These are phyloP conservation scores for Ceratina japonica DNA, from an alignment of 1,140 invertebrate genomes.

Conservation along the genomic window DNA sequence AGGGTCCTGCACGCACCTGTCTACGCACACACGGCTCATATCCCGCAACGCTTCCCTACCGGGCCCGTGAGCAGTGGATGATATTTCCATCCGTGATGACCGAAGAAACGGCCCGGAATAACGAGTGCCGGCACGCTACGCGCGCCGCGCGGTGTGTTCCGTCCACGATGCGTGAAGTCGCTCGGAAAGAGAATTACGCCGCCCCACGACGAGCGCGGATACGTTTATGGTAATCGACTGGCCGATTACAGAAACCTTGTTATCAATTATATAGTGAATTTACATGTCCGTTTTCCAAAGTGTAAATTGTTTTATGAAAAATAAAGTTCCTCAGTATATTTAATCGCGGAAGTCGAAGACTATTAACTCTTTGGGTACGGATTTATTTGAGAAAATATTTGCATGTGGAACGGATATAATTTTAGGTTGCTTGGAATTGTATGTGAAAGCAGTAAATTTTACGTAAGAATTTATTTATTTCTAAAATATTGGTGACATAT, in stretches of 20 bases:
- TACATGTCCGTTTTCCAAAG: too few species aligned
- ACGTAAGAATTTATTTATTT: too few species aligned
- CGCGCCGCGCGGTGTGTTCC: not conserved
- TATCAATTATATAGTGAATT: not conserved
- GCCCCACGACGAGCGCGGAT: not conserved
- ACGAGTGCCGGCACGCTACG: constrained; percentile 33
- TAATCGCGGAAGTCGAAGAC: not conserved
- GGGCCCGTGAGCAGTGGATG: constrained; percentile 29
- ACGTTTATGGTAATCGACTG: not conserved
- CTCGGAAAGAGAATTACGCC: constrained; percentile 10
- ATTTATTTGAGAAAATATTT: too few species aligned
- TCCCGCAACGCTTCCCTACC: constrained; percentile 43
- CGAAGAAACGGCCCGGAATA: constrained; percentile 60
- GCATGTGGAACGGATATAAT: too few species aligned
- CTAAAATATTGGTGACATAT: too few species aligned
- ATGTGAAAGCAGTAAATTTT: too few species aligned
- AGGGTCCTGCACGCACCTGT: constrained; percentile 74
- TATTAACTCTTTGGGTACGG: too few species aligned
- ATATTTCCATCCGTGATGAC: constrained; percentile 56
- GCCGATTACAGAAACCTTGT: not conserved
- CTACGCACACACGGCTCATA: constrained; percentile 68
- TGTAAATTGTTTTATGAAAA: too few species aligned
- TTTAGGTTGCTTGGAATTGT: too few species aligned
- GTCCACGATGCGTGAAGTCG: constrained; percentile 29
- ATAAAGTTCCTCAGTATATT: too few species aligned